Base-by-base conservation (phyloP, 2,888 invertebrate species). In the Caradrina kadenii region DNA sequence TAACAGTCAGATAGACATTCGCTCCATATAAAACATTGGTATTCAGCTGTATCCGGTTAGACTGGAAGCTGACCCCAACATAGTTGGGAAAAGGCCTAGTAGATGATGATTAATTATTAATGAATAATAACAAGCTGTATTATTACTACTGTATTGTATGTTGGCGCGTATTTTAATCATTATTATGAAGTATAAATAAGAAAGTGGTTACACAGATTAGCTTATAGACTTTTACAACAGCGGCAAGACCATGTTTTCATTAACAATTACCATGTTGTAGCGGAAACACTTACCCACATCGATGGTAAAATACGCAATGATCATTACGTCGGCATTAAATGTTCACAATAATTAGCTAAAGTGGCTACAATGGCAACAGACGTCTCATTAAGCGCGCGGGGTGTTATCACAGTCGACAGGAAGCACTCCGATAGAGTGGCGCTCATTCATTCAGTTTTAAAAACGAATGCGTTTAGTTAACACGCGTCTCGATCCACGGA, bases 371-470 rank as follows among this genome's bases (percentile, higher is more conserved):
- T 80, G 76, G 80, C 66, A 82, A 83, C 84, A 84, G 80, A 81
- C 84, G 82, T 86, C 87, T 88, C 86, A 86, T 89, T 88, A 89
- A 84, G 76, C 76, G 72, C 74, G 74, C 71, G 81, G 86, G 83
- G 86, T 88, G 89, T 92, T 94, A 94, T 94, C 93, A 90, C 85
- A 81, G 81, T 76, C 83, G 88, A 83, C 93, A 91, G 94, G 94
- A 93, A 93, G 84, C 86, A 65, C 71, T 80, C 73, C 85, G 91
- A 90, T 92, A 92, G 84, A 88, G 85, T 81, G 81, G 69, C 82
- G 83, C 54, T 83, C 89, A 88, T 91, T 92, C 92, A 93, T 93
- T 93, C 93, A 93, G 92, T 93, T 91, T 91, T 90, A 90, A 91
- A 87, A 88, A 88, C 86, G 86, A 87, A 83, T 84, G 79, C 87